phyloP scores from a whole-genome alignment of 2,113 vertebrate species.

The Tinamus guttatus region DNA sequence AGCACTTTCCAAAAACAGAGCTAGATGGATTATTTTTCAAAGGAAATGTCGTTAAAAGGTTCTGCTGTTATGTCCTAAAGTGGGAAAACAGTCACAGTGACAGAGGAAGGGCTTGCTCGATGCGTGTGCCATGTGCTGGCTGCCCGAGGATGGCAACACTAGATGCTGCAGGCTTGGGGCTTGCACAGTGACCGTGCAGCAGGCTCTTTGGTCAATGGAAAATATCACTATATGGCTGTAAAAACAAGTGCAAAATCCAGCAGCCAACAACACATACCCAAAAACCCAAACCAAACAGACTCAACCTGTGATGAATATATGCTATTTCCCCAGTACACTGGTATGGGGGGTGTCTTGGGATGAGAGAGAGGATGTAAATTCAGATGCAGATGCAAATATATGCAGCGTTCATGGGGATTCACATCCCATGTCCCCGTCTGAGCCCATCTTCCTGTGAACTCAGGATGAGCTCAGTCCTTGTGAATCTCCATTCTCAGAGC shows the following conservation, averaged over 20 bases:
- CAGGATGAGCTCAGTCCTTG: constrained; percentile 35
- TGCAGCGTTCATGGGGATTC: constrained; percentile 16
- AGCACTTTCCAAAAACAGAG: constrained; percentile 81
- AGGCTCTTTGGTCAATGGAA: neutral
- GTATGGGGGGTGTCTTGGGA: accelerated
- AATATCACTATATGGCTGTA: neutral
- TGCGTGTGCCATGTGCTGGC: neutral
- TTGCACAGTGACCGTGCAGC: neutral
- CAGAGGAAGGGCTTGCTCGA: constrained; percentile 8
- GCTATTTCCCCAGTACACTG: accelerated
- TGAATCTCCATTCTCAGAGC: constrained; percentile 43
- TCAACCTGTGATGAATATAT: neutral
- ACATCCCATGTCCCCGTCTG: constrained; percentile 29
- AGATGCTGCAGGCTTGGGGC: neutral
- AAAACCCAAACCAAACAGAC: neutral
- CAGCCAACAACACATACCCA: neutral
- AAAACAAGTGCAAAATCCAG: neutral
- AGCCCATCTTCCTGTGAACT: constrained; percentile 60
- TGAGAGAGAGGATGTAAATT: neutral
- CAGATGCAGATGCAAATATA: constrained; percentile 42
- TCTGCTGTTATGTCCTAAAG: constrained; percentile 67
- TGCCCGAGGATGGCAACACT: neutral
- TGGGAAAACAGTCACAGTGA: constrained; percentile 57
- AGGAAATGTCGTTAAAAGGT: constrained; percentile 84
- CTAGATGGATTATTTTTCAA: constrained; percentile 82